Base-by-base conservation (phyloP, 2,888 invertebrate genomes). In the Mythimna pallens region DNA sequence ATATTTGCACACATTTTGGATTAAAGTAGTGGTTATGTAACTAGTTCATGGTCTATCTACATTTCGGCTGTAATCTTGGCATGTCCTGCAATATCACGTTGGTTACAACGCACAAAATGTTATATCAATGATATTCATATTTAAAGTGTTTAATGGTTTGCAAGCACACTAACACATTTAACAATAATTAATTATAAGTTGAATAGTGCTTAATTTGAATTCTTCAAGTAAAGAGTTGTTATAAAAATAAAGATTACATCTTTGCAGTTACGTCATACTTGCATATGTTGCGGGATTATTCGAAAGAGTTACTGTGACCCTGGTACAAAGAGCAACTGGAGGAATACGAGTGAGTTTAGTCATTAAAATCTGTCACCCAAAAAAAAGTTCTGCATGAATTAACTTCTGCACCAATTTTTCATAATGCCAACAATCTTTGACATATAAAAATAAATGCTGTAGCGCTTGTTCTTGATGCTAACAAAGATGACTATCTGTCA, bases 401-500 rank as follows among this genome's bases (percentile, higher is more conserved):
- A 58, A 40, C 14, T 50, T 36, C 14, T 65, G 22, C 50, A 22
- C 7, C 20, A 40, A 73, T 52, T 52, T 30, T 3, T 36, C 36
- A 3, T 52, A 12, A 22, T 36, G 36, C 8, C 43, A 64, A 47
- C 43, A 71, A 30, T 47, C 25, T 3, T 20, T n/a, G 12, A 2
- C 20, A 2, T 40, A 10, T 25, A 34, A 61, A 36, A n/a, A 58
- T 17, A 54, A 64, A 63, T 57, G 30, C 52, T 12, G 57, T 10
- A 36, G 25, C 30, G 14, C 4, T 47, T 30, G 5, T 59, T 22
- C 10, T 3, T 22, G 12, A 62, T 47, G 40, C 25, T 43, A 43
- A 22, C 12, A 30, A 59, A 57, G 65, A 73, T 36, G 59, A 20
- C n/a, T 61, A 65, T 70, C 66, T 50, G 54, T 54, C 66, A 65